phyloP scores from a whole-genome alignment of 2,797 vertebrate species.

The Trachops cirrhosus region DNA sequence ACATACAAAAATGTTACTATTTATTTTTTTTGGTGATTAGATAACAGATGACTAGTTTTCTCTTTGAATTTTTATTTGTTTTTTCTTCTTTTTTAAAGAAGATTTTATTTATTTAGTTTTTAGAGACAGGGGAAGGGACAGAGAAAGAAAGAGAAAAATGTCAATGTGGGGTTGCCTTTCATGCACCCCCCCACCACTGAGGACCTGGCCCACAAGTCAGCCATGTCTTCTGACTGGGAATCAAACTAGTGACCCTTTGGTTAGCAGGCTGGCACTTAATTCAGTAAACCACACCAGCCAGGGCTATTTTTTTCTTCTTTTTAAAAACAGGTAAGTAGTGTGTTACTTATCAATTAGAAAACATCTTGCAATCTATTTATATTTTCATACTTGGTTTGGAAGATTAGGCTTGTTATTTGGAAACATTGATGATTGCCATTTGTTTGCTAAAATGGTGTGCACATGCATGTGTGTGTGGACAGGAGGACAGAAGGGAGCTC shows the following conservation, averaged over 20 bases:
- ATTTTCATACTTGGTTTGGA: background rate
- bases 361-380: background rate
- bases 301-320: background rate
- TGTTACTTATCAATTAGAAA: conserved; percentile 17
- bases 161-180: no score
- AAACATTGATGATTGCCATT: conserved; percentile 1
- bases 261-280: no score
- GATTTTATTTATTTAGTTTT: no score
- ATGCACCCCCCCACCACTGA: no score
- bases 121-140: no score
- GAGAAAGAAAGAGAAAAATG: no score
- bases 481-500: background rate
- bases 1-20: background rate
- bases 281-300: no score
- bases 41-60: background rate
- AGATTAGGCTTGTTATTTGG: background rate
- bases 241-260: no score
- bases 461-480: rapidly evolving
- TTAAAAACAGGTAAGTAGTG: background rate
- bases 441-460: background rate
- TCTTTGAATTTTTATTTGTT: background rate
- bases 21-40: background rate
- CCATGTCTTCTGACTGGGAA: no score
- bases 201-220: no score
- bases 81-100: background rate